Evolutionary conservation across 2,113 vertebrate species (phyloP).

Genomic region (Etia nguti): DNA sequence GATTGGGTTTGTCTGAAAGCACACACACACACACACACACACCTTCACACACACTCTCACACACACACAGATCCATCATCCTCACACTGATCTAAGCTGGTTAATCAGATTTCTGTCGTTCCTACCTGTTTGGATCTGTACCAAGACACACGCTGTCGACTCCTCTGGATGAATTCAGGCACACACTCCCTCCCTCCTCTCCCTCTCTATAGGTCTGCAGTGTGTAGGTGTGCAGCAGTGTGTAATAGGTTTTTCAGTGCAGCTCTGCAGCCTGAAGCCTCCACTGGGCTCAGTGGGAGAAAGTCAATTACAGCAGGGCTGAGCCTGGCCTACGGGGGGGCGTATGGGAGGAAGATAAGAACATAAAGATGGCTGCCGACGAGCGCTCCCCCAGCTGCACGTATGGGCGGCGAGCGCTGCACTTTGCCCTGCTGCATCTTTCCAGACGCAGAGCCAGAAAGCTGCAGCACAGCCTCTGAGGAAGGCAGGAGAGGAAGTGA

Average conservation of each 20-base stretch:
- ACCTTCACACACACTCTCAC: not conserved
- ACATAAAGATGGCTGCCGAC: conserved; percentile 41
- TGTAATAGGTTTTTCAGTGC: conserved; percentile 46
- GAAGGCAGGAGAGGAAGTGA: not conserved
- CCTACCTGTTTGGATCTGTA: conserved; percentile 38
- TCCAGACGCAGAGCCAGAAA: conserved; percentile 10
- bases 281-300: conserved; percentile 50
- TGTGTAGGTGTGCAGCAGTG: conserved; percentile 55
- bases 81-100: conserved; percentile 19
- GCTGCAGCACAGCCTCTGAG: not conserved
- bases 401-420: conserved; percentile 41
- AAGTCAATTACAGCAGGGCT: conserved; percentile 63
- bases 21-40: not conserved
- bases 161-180: conserved; percentile 19
- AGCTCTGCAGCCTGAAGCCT: conserved; percentile 49
- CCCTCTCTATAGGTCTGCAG: conserved; percentile 36
- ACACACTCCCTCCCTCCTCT: not conserved
- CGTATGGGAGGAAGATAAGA: conserved; percentile 50
- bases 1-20: not conserved
- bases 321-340: conserved; percentile 55
- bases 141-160: conserved; percentile 18
- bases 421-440: conserved; percentile 35
- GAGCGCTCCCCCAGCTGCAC: conserved; percentile 14
- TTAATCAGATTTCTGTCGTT: conserved; percentile 34
- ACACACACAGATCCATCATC: not conserved